Conservation (phyloP, 2,113 vertebrate species). For the Anseranas semipalmata region DNA sequence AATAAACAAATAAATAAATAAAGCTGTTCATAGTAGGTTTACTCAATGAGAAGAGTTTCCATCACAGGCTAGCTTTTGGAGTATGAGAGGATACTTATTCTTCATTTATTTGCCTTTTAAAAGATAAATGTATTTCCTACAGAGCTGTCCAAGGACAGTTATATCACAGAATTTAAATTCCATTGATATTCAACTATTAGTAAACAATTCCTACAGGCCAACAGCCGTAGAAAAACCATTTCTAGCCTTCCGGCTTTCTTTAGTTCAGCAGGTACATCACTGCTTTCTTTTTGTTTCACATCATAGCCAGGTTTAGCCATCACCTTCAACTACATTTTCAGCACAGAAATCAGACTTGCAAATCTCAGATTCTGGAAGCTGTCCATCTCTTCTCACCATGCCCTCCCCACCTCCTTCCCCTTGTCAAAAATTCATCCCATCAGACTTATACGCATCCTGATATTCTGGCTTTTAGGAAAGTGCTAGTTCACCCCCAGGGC, state of each 20-base stretch:
- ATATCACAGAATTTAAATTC: neutral
- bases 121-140: neutral
- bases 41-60: neutral
- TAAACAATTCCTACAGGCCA: neutral
- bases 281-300: neutral
- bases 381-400: neutral
- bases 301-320: neutral
- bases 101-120: neutral
- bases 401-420: neutral
- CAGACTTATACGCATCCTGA: neutral
- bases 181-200: neutral
- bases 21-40: neutral
- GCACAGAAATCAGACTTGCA: neutral
- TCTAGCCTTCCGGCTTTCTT: neutral
- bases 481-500: neutral
- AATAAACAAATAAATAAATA: neutral
- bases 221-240: neutral
- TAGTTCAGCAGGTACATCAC: neutral
- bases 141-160: neutral
- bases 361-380: neutral
- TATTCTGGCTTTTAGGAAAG: neutral
- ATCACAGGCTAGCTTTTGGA: neutral
- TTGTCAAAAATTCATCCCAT: neutral
- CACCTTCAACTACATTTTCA: neutral
- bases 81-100: neutral